Percentiles rank a stretch among this genome's conserved stretches.
Conservation (phyloP, 2,888 invertebrate species). For the Lepidochitona cinerea region DNA sequence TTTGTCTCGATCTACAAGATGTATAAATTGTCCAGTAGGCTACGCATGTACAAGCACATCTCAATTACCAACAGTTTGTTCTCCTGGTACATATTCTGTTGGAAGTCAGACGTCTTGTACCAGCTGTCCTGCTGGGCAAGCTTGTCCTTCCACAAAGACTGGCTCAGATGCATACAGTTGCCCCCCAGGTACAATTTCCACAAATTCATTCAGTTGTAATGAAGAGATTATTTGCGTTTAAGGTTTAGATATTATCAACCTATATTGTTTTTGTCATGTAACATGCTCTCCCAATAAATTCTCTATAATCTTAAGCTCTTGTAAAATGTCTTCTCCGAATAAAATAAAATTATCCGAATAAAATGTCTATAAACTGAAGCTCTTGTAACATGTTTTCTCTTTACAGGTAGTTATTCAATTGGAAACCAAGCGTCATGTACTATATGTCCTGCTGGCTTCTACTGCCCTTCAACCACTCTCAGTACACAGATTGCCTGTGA, state of each 20-base stretch:
- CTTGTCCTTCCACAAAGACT: conserved; percentile 57
- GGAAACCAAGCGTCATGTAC: conserved; percentile 54
- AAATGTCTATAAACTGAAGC: too few species aligned
- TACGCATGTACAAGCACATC: conserved; percentile 37
- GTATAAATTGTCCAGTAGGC: conserved; percentile 51
- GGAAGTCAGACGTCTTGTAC: conserved; percentile 51
- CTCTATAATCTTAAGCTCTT: too few species aligned
- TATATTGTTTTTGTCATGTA: too few species aligned
- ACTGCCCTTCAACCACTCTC: conserved; percentile 40
- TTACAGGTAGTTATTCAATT: conserved; percentile 53
- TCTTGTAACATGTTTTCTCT: too few species aligned
- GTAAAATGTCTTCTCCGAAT: too few species aligned
- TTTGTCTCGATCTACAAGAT: conserved; percentile 33
- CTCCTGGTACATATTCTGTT: conserved; percentile 50
- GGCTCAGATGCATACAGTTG: conserved; percentile 39
- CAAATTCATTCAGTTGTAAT: too few species aligned
- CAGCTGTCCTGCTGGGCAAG: conserved; percentile 54
- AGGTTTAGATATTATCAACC: too few species aligned
- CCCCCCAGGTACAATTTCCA: conserved; percentile 47
- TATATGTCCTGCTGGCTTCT: conserved; percentile 55
- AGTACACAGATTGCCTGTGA: conserved; percentile 31
- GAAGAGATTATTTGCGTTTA: too few species aligned
- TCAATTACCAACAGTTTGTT: conserved; percentile 38
- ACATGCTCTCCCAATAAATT: too few species aligned
- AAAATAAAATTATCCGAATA: too few species aligned